Base-by-base conservation (phyloP, 2,888 invertebrate genomes). In the Leptinotarsa rubiginosa region DNA sequence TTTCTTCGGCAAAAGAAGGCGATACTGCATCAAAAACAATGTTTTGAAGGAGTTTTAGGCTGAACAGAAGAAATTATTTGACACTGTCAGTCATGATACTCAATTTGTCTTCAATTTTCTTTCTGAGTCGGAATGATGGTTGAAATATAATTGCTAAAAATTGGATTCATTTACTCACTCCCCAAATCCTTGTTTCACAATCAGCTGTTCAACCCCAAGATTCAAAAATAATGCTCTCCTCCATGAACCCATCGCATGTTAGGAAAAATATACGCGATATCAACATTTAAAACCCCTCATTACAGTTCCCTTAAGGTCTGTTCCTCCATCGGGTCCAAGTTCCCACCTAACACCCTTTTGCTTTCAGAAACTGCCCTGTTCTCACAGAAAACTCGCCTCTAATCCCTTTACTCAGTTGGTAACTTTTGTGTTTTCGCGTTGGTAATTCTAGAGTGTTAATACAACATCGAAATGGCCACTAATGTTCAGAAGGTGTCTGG, bases 401-500 rank as follows among this genome's bases (percentile, higher is more conserved):
- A 81, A 49, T 50, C 41, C 65, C 59, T n/a, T 12, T 18, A 59
- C n/a, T 41, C 75, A 62, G 70, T 77, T 65, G 79, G 71, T 68
- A 73, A 73, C 79, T 79, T 79, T 80, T 77, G 74, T 68, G 76
- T 77, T 78, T 78, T 71, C 72, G 68, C 74, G 74, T 77, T 73
- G 80, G 82, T 83, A 84, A 84, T 84, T 83, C 81, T 79, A 79
- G 79, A 84, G 83, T 84, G 83, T 84, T 84, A 84, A 84, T 84
- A 82, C 83, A 82, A 83, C 83, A 81, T 80, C 83, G 87, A 87
- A 88, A 87, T 87, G 88, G 87, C 87, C 87, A 87, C 87, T 87
- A 87, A 87, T 87, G 86, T 84, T 86, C 84, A 83, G 84, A 82
- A 87, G 87, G 87, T 87, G 87, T 87, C 86, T 85, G 84, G 84